Evolutionary conservation across 2,888 invertebrate genomes (phyloP), one percentile per base, ranked within the genome.

Genomic region (Caenorhabditis panamensis): DNA sequence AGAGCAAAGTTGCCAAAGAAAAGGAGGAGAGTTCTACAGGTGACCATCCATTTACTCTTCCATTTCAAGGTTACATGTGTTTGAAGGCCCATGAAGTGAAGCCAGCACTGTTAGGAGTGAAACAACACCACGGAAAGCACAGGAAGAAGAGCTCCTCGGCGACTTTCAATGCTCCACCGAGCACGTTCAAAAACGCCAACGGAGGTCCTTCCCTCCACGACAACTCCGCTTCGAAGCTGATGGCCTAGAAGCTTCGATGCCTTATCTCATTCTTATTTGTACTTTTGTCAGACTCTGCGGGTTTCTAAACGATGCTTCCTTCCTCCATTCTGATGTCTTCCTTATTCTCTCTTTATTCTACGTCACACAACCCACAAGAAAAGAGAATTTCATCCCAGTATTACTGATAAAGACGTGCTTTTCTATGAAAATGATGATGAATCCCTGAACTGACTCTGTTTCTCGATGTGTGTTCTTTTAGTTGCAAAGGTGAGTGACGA

Each of bases 1-100:
- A 63, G 88, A 61, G 84, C 86, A 0, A 88, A 88, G 44, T 63
- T 88, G 75, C 88, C 88, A 2, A 87, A 86, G 81, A 84, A 86
- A 69, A 36, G 88, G 41, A 71, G 87, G 56, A 64, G 88, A 37
- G 88, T 88, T 18, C 56, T 88, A 22, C 88, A 87, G 86, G 87
- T 87, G 44, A 59, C 31, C 37, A 37, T 56, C 51, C 37, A 31
- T 37, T 69, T 44, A 49, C 16, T 54, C 16, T 47, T 36, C 16
- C n/a, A n/a, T 16, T 31, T 31, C 36, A 5, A 53, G 18, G 4
- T 20, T 8, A 9, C n/a, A 18, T 1, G 13, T 16, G 31, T 58
- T 83, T 84, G 49, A 69, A 88, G 86, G 86, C 87, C 0, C 87
- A 88, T 67, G 87, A 88, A 64, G 86, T 88, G 24, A 88, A 88